phyloP scores from a whole-genome alignment of 2,797 vertebrate genomes.

The Spinus pinus region DNA sequence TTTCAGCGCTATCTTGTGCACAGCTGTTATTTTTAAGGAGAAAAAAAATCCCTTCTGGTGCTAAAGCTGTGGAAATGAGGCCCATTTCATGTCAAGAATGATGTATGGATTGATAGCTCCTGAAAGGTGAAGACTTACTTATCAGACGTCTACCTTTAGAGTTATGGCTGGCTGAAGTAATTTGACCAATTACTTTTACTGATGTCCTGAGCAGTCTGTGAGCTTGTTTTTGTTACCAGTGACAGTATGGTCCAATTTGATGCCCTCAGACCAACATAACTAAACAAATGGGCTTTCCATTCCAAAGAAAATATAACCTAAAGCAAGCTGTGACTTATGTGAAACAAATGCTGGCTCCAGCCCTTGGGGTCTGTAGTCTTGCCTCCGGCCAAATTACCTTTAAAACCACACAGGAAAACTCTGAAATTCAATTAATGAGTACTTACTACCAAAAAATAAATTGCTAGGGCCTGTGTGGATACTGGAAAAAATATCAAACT shows the following conservation, averaged over 20 bases:
- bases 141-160: constrained; percentile 48
- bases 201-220: constrained; percentile 25
- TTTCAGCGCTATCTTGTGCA: constrained; percentile 30
- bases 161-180: constrained; percentile 42
- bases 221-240: constrained; percentile 60
- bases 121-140: constrained; percentile 63
- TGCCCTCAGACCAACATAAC: constrained; percentile 38
- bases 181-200: constrained; percentile 52
- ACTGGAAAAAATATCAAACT: neutral
- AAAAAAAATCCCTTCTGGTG: constrained; percentile 19
- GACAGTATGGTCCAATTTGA: constrained; percentile 53
- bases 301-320: constrained; percentile 41
- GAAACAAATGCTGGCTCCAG: constrained; percentile 55
- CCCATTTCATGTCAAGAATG: constrained; percentile 52
- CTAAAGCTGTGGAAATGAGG: constrained; percentile 37
- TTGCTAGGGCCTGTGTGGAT: neutral
- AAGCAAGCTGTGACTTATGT: constrained; percentile 62
- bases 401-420: constrained; percentile 53
- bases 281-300: constrained; percentile 56
- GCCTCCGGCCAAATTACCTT: constrained; percentile 36
- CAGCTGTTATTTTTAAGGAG: constrained; percentile 66
- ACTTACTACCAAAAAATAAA: constrained; percentile 15
- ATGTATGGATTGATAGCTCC: constrained; percentile 69
- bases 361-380: constrained; percentile 21
- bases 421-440: constrained; percentile 18